phyloP scores from a whole-genome alignment of 1,140 invertebrate genomes.

The Eumaeus atala region DNA sequence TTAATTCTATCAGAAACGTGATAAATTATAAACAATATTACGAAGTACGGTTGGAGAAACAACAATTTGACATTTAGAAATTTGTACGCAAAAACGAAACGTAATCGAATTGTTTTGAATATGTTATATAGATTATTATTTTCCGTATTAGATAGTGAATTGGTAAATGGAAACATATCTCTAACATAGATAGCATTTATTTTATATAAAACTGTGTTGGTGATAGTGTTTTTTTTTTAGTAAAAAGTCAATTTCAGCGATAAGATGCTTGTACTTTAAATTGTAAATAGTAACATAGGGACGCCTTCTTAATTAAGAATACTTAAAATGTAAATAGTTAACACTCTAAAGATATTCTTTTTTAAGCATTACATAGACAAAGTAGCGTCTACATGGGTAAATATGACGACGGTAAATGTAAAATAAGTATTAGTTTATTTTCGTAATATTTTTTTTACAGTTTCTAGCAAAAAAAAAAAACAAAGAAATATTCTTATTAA shows the following conservation, averaged over 20 bases:
- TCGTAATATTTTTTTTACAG: no score
- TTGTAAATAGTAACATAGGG: slow-evolving; percentile 58
- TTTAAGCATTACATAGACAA: slow-evolving; percentile 14
- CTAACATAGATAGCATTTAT: slow-evolving; percentile 21
- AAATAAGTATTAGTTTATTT: no score
- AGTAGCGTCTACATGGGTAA: no score
- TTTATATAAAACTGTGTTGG: slow-evolving; percentile 21
- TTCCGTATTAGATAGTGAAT: neutral
- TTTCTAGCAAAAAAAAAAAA: no score
- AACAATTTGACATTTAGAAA: slow-evolving; percentile 3
- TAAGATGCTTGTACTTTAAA: slow-evolving; percentile 25
- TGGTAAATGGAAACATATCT: slow-evolving; percentile 28
- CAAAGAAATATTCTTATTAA: no score
- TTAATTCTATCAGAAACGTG: slow-evolving; percentile 59
- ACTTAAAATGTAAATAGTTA: slow-evolving; percentile 43
- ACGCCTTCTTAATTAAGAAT: slow-evolving; percentile 61
- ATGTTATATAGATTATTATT: slow-evolving; percentile 14
- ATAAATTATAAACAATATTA: slow-evolving; percentile 47
- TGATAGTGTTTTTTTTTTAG: slow-evolving; percentile 33
- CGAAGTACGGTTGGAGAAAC: neutral
- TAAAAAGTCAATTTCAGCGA: slow-evolving; percentile 12
- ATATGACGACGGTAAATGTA: no score
- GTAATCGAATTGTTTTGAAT: slow-evolving; percentile 14
- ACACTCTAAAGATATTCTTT: slow-evolving; percentile 31
- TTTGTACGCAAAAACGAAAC: slow-evolving; percentile 7